phyloP scores from a whole-genome alignment of 1,140 invertebrate species.

The Leptestheria dahalacensis region DNA sequence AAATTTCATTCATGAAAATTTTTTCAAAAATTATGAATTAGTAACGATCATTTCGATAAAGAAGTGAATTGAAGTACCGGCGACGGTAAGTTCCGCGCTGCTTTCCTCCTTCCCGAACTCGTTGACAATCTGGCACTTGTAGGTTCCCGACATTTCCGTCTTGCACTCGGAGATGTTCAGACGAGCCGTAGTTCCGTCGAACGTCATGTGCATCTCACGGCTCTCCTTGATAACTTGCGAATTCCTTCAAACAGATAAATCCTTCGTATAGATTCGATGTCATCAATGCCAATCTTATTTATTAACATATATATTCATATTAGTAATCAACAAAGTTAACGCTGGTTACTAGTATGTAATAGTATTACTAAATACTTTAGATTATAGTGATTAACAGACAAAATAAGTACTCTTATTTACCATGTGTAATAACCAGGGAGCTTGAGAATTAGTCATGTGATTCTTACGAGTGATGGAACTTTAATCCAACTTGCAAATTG shows the following conservation, averaged over 20 bases:
- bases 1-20: background rate
- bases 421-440: too few species aligned
- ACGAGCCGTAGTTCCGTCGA: conserved; percentile 64
- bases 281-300: too few species aligned
- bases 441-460: too few species aligned
- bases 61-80: conserved; percentile 27
- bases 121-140: conserved; percentile 63
- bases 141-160: conserved; percentile 51
- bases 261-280: too few species aligned
- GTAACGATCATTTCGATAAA: background rate
- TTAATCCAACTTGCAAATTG: background rate
- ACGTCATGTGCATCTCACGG: conserved; percentile 47
- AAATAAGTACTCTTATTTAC: too few species aligned
- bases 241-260: conserved; percentile 36
- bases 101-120: conserved; percentile 70
- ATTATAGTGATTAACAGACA: too few species aligned
- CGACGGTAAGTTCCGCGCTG: conserved; percentile 53
- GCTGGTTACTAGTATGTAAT: background rate
- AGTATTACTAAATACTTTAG: too few species aligned
- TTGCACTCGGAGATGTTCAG: conserved; percentile 53
- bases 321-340: background rate
- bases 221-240: conserved; percentile 51
- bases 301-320: too few species aligned
- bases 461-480: too few species aligned
- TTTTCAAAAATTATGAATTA: background rate